A percentile compares a stretch with the other conserved stretches of the same genome.
Conservation (phyloP, 2,113 vertebrate species). For the Riparia riparia region DNA sequence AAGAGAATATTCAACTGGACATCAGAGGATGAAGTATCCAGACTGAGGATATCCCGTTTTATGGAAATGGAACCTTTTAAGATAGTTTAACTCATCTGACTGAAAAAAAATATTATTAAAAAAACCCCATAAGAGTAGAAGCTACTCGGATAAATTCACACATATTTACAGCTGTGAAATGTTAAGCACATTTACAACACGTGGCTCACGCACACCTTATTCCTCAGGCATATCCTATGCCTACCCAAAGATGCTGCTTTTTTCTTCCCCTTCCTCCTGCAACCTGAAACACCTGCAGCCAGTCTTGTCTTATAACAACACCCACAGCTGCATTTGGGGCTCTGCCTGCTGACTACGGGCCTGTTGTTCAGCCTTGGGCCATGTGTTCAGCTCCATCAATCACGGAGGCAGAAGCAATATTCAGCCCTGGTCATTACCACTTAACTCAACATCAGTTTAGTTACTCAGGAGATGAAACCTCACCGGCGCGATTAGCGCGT, state of each 20-base stretch:
- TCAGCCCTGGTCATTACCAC: not conserved
- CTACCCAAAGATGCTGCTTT: not conserved
- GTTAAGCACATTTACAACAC: not conserved
- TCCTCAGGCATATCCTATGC: not conserved
- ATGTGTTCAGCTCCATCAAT: not conserved
- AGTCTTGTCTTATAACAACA: not conserved
- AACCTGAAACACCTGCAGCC: not conserved
- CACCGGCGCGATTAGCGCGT: not conserved
- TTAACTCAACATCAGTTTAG: not conserved
- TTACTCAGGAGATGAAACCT: conserved; percentile 15
- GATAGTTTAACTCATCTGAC: not conserved
- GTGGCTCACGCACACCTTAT: not conserved
- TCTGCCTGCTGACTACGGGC: not conserved
- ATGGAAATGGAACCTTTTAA: not conserved
- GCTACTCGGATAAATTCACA: not conserved
- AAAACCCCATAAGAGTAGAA: not conserved
- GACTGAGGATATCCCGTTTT: not conserved
- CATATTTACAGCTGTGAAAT: not conserved
- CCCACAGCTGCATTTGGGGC: not conserved
- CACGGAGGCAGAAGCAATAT: not conserved
- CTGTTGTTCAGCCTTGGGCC: not conserved
- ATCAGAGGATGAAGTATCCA: not conserved
- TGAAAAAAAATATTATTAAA: not conserved
- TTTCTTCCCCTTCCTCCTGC: not conserved
- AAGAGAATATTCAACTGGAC: not conserved